Evolutionary conservation across 2,888 invertebrate species (phyloP).

Genomic region (Cecidostiba fungosa): DNA sequence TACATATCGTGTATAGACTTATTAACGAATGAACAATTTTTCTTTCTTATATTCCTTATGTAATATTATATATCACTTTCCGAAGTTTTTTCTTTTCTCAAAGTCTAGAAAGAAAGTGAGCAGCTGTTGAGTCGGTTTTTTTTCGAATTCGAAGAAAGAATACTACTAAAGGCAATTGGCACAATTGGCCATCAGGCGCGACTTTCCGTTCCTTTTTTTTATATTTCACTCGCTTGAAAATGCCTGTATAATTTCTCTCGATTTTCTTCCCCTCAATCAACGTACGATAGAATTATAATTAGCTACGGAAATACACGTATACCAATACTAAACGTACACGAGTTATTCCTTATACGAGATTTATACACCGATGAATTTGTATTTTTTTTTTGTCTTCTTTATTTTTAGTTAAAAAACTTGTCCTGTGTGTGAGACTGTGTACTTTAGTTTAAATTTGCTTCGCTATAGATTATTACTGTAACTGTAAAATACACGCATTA

Average conservation of each 20-base stretch:
- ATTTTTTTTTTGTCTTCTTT: conserved; percentile 49
- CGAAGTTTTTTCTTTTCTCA: conserved; percentile 39
- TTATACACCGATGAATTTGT: conserved; percentile 61
- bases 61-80: conserved; percentile 61
- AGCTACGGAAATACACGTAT: conserved; percentile 67
- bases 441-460: conserved; percentile 1
- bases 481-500: conserved; percentile 61
- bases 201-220: conserved; percentile 42
- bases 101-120: conserved; percentile 25
- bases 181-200: conserved; percentile 65
- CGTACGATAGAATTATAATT: conserved; percentile 47
- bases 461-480: conserved; percentile 48
- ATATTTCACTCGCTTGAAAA: background rate
- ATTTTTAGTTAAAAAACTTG: conserved; percentile 19
- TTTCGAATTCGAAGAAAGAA: conserved; percentile 13
- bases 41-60: conserved; percentile 32
- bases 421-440: conserved; percentile 1
- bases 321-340: conserved; percentile 66
- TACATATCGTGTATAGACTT: conserved; percentile 7
- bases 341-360: conserved; percentile 49
- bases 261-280: conserved; percentile 24
- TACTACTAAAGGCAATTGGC: conserved; percentile 65
- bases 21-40: conserved; percentile 52
- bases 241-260: background rate
- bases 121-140: background rate